Percentiles rank a stretch among this genome's conserved stretches.
These are phyloP conservation scores for Euthynnus affinis DNA, from an alignment of 2,797 vertebrate genomes.

Conservation along the genomic window DNA sequence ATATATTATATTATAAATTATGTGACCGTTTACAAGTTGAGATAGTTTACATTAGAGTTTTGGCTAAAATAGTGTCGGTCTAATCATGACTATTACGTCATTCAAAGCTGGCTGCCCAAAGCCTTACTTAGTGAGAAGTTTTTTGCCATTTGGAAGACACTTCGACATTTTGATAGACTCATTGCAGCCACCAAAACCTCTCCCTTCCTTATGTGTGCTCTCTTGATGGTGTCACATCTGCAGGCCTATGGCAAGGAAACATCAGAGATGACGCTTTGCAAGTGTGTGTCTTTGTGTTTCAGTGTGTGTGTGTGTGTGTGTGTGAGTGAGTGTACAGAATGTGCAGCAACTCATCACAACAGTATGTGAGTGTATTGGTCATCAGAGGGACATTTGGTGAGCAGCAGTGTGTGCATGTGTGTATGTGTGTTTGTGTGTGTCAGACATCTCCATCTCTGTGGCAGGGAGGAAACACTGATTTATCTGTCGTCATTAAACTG, in stretches of 20 bases:
- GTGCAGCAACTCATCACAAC: slow-evolving; percentile 30
- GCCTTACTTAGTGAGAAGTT: neutral
- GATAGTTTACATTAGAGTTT: too few species aligned
- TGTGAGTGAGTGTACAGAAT: slow-evolving; percentile 8
- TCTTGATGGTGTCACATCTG: slow-evolving; percentile 32
- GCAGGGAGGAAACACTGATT: slow-evolving; percentile 95
- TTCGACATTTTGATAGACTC: neutral
- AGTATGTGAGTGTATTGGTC: slow-evolving; percentile 53
- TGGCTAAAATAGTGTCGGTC: too few species aligned
- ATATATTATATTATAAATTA: too few species aligned
- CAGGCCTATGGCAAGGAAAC: slow-evolving; percentile 21
- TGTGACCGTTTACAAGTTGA: too few species aligned
- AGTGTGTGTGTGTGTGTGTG: neutral
- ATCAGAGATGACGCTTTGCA: slow-evolving; percentile 12
- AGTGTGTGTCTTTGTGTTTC: too few species aligned
- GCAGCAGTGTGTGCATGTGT: slow-evolving; percentile 11
- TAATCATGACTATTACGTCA: too few species aligned
- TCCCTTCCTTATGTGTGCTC: slow-evolving; percentile 14
- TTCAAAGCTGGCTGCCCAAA: too few species aligned
- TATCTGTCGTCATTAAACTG: slow-evolving; percentile 95
- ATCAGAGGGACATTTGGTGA: slow-evolving; percentile 54
- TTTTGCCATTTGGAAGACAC: neutral
- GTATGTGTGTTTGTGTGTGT: slow-evolving; percentile 14
- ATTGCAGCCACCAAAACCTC: neutral
- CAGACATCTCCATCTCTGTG: slow-evolving; percentile 91